phyloP scores from a whole-genome alignment of 2,113 vertebrate species.

The Mus spicilegus region DNA sequence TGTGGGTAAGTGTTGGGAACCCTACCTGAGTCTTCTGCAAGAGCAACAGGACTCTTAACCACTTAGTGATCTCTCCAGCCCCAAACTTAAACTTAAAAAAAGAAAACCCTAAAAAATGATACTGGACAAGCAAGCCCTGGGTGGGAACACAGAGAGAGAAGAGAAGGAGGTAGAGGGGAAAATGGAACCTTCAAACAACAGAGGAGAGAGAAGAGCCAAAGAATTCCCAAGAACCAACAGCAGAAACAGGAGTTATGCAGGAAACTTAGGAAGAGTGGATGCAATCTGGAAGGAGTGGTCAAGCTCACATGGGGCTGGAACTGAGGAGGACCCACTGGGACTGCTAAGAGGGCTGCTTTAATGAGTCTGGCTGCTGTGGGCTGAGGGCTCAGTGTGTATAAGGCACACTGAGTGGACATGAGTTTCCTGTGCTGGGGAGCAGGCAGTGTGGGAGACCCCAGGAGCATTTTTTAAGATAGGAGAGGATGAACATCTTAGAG shows the following conservation, averaged over 20 bases:
- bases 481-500: constrained; percentile 14
- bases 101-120: not conserved
- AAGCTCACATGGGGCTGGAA: not conserved
- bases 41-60: not conserved
- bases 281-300: not conserved
- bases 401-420: not conserved
- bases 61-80: not conserved
- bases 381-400: not conserved
- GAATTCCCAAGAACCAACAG: constrained; percentile 3
- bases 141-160: not conserved
- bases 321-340: not conserved
- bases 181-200: not conserved
- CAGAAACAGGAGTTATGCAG: not conserved
- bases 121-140: not conserved
- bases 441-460: not conserved
- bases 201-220: not conserved
- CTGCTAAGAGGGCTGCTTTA: not conserved
- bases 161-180: not conserved
- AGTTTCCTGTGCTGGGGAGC: not conserved
- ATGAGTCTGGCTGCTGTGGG: not conserved
- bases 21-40: not conserved
- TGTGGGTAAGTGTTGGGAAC: not conserved
- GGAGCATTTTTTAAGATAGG: not conserved
- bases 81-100: not conserved
- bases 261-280: not conserved